Conservation (phyloP, 92 coral and sea anemone genomes). For the Palythoa grandiflora region DNA sequence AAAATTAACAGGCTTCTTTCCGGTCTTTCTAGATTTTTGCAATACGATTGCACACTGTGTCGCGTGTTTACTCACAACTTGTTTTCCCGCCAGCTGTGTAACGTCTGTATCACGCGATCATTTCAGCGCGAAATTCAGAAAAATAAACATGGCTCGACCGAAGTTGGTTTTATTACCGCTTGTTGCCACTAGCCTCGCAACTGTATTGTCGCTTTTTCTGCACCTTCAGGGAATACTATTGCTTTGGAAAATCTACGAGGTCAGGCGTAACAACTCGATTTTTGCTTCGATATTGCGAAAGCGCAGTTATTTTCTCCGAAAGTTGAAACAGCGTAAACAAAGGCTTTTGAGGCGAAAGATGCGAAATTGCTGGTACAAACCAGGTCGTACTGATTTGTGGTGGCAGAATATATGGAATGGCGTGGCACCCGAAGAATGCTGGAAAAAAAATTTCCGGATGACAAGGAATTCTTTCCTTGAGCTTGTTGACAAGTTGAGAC, state of each 20-base stretch:
- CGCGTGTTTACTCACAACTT: slow-evolving; percentile 15
- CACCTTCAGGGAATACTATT: slow-evolving; percentile 28
- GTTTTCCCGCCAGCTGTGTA: slow-evolving; percentile 3
- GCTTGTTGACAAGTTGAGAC: not conserved
- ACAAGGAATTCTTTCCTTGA: not conserved
- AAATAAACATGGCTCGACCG: not conserved
- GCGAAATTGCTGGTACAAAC: slow-evolving; percentile 58
- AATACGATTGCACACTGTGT: not conserved
- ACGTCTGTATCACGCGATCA: not conserved
- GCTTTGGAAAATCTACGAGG: slow-evolving; percentile 33
- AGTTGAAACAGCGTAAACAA: slow-evolving; percentile 51
- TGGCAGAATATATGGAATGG: slow-evolving; percentile 63
- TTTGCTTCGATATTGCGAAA: slow-evolving; percentile 39
- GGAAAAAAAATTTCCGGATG: not conserved
- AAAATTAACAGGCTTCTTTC: not conserved
- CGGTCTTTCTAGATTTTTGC: too few relatives aligned
- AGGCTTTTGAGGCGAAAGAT: slow-evolving; percentile 42
- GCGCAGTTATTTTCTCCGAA: slow-evolving; percentile 38
- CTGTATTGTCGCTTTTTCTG: slow-evolving; percentile 16
- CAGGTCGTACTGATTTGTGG: slow-evolving; percentile 63
- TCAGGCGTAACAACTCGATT: slow-evolving; percentile 32
- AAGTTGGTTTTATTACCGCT: too few relatives aligned
- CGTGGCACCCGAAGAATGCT: slow-evolving; percentile 17
- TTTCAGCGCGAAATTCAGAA: not conserved
- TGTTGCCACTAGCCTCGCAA: not conserved